Conservation (phyloP, 1,140 invertebrate species). For the Trichonephila inaurata region DNA sequence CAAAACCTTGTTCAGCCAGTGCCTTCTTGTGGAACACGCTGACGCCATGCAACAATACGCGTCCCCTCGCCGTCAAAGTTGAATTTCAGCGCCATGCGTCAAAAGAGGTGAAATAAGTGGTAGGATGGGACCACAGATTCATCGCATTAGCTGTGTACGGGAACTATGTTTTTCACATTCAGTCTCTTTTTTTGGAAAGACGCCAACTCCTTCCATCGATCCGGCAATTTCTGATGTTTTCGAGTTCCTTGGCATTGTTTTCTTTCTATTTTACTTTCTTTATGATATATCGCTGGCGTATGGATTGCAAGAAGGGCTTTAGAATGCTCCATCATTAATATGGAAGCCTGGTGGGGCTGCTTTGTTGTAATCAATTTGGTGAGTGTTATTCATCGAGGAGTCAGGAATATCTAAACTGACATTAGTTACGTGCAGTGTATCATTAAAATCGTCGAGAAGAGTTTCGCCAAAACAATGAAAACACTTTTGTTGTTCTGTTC, state of each 20-base stretch:
- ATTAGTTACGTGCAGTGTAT: conserved; percentile 68
- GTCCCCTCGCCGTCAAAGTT: not conserved
- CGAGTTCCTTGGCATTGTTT: conserved; percentile 67
- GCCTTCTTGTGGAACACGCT: not conserved
- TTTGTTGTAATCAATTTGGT: conserved; percentile 72
- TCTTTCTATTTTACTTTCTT: conserved; percentile 48
- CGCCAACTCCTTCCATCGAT: conserved; percentile 66
- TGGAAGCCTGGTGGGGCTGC: conserved; percentile 46
- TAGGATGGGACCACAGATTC: conserved; percentile 38
- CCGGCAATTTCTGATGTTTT: conserved; percentile 69
- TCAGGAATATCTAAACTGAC: conserved; percentile 74
- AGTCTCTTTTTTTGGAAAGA: conserved; percentile 48
- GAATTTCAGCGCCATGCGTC: conserved; percentile 23
- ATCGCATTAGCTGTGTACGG: conserved; percentile 58
- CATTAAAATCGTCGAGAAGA: conserved; percentile 35
- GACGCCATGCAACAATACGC: not conserved
- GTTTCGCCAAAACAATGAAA: conserved; percentile 25
- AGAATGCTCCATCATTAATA: conserved; percentile 68
- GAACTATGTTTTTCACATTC: conserved; percentile 60
- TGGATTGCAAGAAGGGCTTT: conserved; percentile 64
- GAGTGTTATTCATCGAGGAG: conserved; percentile 69
- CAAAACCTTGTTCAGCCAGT: not conserved
- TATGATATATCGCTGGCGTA: conserved; percentile 64
- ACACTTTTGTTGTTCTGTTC: conserved; percentile 1
- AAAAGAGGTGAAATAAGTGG: conserved; percentile 49